phyloP scores from a whole-genome alignment of 2,797 vertebrate genomes.

The Vultur gryphus region DNA sequence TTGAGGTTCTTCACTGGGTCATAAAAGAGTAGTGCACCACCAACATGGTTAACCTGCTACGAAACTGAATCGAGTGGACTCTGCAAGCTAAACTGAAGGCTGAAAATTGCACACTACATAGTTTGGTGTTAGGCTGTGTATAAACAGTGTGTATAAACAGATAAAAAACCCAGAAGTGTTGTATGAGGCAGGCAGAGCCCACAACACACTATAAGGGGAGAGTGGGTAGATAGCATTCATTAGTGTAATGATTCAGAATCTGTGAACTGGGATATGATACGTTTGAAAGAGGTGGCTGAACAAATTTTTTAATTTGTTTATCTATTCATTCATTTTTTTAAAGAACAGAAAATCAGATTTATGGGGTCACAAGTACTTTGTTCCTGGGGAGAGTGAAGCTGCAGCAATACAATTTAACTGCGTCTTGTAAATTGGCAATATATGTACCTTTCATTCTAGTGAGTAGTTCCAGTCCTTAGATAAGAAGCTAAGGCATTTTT shows the following conservation, averaged over 20 bases:
- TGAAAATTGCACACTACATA: not conserved
- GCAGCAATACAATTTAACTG: not conserved
- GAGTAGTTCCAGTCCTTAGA: not conserved
- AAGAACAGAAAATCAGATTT: not conserved
- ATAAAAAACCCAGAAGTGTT: not conserved
- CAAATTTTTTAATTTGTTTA: not conserved
- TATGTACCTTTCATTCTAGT: not conserved
- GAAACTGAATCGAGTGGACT: fast-evolving
- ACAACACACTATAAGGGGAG: not conserved
- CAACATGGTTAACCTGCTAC: not conserved
- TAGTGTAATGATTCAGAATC: not conserved
- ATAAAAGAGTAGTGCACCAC: not conserved
- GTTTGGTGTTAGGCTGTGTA: not conserved
- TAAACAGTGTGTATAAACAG: not conserved
- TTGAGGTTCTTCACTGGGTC: not conserved
- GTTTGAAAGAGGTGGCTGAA: not conserved
- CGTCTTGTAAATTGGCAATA: not conserved
- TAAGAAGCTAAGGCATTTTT: not conserved
- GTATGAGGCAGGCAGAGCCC: not conserved
- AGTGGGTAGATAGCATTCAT: not conserved
- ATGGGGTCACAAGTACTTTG: not conserved
- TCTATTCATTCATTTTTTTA: not conserved
- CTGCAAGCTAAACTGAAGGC: not conserved
- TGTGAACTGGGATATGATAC: not conserved
- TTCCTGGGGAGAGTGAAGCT: not conserved